phyloP scores from a whole-genome alignment of 1,140 invertebrate species.

The Oreohelix idahoensis region DNA sequence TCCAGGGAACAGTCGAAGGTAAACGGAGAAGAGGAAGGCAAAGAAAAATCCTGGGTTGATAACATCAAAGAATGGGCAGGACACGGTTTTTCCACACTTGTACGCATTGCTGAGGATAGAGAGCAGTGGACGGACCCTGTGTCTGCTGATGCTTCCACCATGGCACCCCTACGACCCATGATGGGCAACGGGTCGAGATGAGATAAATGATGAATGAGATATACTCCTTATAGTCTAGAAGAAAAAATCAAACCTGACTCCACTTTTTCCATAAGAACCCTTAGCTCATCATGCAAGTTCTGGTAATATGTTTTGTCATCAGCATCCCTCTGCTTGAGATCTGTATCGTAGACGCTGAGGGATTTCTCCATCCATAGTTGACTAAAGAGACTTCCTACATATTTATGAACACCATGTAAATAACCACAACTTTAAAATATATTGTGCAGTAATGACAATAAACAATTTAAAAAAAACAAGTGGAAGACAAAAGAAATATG shows the following conservation, averaged over 20 bases:
- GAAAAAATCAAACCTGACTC: conserved; percentile 49
- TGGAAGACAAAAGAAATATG: too few species aligned
- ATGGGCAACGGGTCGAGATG: too few species aligned
- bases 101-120: too few species aligned
- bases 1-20: too few species aligned
- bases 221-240: not conserved
- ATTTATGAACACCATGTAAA: conserved; percentile 17
- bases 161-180: too few species aligned
- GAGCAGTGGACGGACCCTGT: too few species aligned
- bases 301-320: conserved; percentile 53
- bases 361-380: conserved; percentile 68
- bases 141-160: too few species aligned
- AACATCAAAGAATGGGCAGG: too few species aligned
- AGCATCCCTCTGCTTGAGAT: conserved; percentile 51
- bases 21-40: too few species aligned
- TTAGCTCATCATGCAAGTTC: conserved; percentile 59
- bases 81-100: too few species aligned
- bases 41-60: too few species aligned
- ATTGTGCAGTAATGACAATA: not conserved
- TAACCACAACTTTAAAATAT: too few species aligned
- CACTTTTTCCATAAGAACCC: conserved; percentile 56
- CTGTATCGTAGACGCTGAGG: conserved; percentile 57
- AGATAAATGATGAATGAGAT: not conserved
- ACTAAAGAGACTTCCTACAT: conserved; percentile 58
- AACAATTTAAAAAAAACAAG: not conserved